phyloP scores from a whole-genome alignment of 2,797 vertebrate genomes.

The Fistularia commersonii region DNA sequence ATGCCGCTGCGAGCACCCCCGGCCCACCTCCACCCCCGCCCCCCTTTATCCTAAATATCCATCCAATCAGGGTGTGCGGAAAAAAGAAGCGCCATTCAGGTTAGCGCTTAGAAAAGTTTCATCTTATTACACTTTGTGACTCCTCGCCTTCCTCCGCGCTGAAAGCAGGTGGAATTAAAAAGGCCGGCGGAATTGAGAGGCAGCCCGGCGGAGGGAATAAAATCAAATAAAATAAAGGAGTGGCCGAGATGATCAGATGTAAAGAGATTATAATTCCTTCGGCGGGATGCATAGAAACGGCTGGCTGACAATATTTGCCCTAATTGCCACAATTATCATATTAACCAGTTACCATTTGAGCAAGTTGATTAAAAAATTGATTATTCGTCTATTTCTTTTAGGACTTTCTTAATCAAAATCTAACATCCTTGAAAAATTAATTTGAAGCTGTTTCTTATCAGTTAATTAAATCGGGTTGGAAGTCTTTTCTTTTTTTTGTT shows the following conservation, averaged over 20 bases:
- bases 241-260: conserved; percentile 82
- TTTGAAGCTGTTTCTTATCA: conserved; percentile 99
- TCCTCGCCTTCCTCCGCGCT: conserved; percentile 70
- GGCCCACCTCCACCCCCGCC: too few species aligned
- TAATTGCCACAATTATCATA: conserved; percentile 87
- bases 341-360: conserved; percentile 86
- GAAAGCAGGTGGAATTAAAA: conserved; percentile 60
- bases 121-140: conserved; percentile 69
- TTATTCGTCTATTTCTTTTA: conserved; percentile 88
- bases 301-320: conserved; percentile 81
- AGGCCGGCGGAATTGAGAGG: conserved; percentile 78
- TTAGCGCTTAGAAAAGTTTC: conserved; percentile 62
- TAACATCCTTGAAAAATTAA: conserved; percentile 99
- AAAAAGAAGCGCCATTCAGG: conserved; percentile 68
- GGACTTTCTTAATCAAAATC: conserved; percentile 99
- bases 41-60: conserved; percentile 52
- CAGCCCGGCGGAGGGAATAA: conserved; percentile 75
- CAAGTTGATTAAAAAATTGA: conserved; percentile 87
- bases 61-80: conserved; percentile 50
- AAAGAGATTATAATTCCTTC: conserved; percentile 84
- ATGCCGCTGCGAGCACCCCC: conserved; percentile 45
- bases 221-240: conserved; percentile 81
- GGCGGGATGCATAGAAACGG: conserved; percentile 80
- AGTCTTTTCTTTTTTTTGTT: conserved; percentile 61
- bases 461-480: conserved; percentile 99